phyloP scores from a whole-genome alignment of 2,888 invertebrate species.

The Drosophila siamana region DNA sequence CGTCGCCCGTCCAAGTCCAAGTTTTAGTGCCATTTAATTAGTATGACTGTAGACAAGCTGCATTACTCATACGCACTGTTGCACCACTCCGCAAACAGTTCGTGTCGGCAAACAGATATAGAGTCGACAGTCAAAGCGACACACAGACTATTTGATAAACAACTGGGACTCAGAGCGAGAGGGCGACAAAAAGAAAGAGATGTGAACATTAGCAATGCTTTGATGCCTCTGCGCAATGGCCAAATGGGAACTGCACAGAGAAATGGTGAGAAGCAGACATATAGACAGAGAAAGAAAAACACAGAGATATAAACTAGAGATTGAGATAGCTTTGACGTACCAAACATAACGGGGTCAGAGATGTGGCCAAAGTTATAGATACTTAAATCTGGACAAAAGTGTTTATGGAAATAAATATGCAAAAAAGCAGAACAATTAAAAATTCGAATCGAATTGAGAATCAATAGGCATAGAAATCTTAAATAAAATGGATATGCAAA shows the following conservation, averaged over 20 bases:
- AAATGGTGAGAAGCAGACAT: too few species aligned
- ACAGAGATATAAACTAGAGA: background rate
- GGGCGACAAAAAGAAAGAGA: background rate
- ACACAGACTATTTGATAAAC: slow-evolving; percentile 31
- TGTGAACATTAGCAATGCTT: slow-evolving; percentile 7
- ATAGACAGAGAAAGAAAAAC: background rate
- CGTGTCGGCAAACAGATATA: slow-evolving; percentile 40
- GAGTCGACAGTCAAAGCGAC: slow-evolving; percentile 34
- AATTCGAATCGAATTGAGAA: background rate
- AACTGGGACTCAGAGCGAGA: slow-evolving; percentile 5
- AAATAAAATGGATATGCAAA: too few species aligned
- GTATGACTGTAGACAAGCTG: slow-evolving; percentile 70
- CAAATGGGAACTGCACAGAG: background rate
- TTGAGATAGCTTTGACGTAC: background rate
- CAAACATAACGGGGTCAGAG: background rate
- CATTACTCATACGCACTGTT: slow-evolving; percentile 64
- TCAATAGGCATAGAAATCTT: background rate
- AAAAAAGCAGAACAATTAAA: background rate
- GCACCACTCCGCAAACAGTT: slow-evolving; percentile 20
- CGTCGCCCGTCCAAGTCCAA: slow-evolving; percentile 39
- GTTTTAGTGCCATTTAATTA: slow-evolving; percentile 71
- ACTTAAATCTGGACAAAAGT: background rate
- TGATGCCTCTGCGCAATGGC: slow-evolving; percentile 24
- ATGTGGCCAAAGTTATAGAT: too few species aligned
- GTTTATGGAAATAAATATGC: background rate